Base-by-base conservation (phyloP, 2,888 invertebrate species). In the Mimumesa dahlbomi region DNA sequence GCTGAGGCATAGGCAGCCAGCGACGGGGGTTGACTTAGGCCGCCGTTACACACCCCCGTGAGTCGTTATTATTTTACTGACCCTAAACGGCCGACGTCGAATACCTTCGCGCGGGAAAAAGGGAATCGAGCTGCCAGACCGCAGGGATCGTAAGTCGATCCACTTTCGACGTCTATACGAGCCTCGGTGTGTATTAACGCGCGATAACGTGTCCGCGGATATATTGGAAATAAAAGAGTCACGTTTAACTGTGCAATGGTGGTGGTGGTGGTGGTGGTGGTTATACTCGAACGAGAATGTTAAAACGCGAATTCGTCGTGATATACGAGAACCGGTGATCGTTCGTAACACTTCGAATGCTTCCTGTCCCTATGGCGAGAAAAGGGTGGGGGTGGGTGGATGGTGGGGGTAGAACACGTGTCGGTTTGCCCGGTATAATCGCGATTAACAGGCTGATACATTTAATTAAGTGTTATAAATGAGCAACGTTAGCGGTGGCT, bases 41-140 rank as follows among this genome's bases (percentile, higher is more conserved):
- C 50, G 48, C 52, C 49, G 59, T 46, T 42, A 50, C 77, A 79
- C 78, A 77, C 79, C 50, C 67, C 77, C 64, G n/a, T n/a, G 54
- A 73, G 82, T 84, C 84, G 84, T 87, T 87, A 85, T 81, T 82
- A 82, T 84, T 87, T 87, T 87, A 87, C 80, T 84, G 79, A 81
- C 82, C 70, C 70, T 81, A 83, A 85, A 85, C 75, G 81, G 56
- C 70, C 74, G 75, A 73, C 74, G 71, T 67, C 57, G 74, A 81
- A 82, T 81, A 81, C 81, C 76, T 74, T 77, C 68, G 70, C 22
- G 18, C 2, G 13, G 21, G 18, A 36, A 14, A 22, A 16, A n/a
- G 7, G 22, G 22, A 50, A 62, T 63, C 38, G 52, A 48, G 19
- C 48, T 5, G 13, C 13, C 7, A 40, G 3, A 14, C n/a, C 6